phyloP scores from a whole-genome alignment of 2,113 vertebrate genomes.

The Melanerpes aurifrons region DNA sequence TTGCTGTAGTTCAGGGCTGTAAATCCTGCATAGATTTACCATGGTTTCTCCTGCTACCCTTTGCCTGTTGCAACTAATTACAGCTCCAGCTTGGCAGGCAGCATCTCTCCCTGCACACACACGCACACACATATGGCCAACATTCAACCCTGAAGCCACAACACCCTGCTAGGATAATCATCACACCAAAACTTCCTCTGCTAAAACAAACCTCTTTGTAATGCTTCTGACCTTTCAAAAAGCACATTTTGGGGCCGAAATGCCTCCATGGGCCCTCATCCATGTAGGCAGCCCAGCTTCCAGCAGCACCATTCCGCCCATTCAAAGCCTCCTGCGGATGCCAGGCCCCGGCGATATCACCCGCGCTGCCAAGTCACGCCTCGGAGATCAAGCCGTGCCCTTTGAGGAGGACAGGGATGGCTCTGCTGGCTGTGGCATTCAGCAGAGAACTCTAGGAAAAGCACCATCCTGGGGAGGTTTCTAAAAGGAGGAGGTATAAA shows the following conservation, averaged over 20 bases:
- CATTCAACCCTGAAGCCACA: rapidly evolving
- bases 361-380: not conserved
- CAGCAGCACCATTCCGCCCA: not conserved
- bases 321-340: not conserved
- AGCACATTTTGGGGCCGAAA: not conserved
- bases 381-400: constrained; percentile 38
- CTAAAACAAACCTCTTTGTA: not conserved
- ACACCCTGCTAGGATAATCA: not conserved
- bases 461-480: not conserved
- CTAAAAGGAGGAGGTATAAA: constrained; percentile 62
- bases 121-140: not conserved
- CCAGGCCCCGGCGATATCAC: not conserved
- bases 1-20: not conserved
- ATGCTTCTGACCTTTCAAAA: not conserved
- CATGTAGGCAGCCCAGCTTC: rapidly evolving
- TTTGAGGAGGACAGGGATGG: constrained; percentile 26
- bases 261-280: not conserved
- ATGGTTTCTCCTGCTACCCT: not conserved
- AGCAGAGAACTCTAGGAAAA: constrained; percentile 53
- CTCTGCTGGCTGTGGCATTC: not conserved
- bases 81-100: not conserved
- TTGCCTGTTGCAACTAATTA: not conserved
- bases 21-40: not conserved
- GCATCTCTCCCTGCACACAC: not conserved
- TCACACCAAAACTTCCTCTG: not conserved